Conservation (phyloP, 2,797 vertebrate genomes). For the Pipistrellus pipistrellus region DNA sequence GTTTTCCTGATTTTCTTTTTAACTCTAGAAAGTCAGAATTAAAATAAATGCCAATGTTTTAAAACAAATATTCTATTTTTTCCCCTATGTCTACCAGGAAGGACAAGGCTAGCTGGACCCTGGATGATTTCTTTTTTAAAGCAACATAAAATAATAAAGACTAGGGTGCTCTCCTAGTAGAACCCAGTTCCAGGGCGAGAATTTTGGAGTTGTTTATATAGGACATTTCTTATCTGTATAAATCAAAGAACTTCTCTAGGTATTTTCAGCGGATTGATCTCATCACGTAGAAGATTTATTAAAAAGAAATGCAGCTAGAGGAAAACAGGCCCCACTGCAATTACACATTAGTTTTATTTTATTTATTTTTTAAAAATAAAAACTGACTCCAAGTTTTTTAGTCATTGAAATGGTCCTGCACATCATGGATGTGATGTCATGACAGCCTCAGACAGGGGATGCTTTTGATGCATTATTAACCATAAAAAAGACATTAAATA, state of each 20-base stretch:
- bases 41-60: background rate
- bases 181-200: conserved; percentile 59
- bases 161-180: conserved; percentile 63
- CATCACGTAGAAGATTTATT: conserved; percentile 67
- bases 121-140: background rate
- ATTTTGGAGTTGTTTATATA: conserved; percentile 61
- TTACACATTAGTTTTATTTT: conserved; percentile 79
- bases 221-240: conserved; percentile 34
- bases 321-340: conserved; percentile 82
- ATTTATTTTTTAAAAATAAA: conserved; percentile 83
- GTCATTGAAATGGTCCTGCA: conserved; percentile 86
- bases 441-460: conserved; percentile 87
- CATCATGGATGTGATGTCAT: conserved; percentile 88
- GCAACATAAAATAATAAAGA: conserved; percentile 64
- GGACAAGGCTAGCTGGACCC: background rate
- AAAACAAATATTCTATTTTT: background rate
- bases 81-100: background rate
- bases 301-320: conserved; percentile 75
- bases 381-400: conserved; percentile 87
- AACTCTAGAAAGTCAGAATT: conserved; percentile 8
- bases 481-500: conserved; percentile 91
- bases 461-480: conserved; percentile 91
- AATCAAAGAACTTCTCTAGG: conserved; percentile 69
- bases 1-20: background rate
- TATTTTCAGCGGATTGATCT: conserved; percentile 61